Evolutionary conservation across 2,113 vertebrate species (phyloP).

Genomic region (Chaetodon trifascialis): DNA sequence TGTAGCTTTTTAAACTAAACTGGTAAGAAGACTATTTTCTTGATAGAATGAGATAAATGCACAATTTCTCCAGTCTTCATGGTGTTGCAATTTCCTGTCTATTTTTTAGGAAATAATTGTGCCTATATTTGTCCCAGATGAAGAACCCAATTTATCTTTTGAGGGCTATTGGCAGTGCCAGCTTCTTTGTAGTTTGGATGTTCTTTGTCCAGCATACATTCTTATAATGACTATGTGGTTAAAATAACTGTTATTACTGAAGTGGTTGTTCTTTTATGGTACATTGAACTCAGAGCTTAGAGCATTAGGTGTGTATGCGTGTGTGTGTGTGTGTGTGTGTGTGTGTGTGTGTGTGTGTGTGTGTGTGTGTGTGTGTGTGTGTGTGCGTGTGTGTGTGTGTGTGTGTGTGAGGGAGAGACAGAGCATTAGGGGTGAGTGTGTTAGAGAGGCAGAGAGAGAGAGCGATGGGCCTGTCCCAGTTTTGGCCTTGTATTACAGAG

Average conservation of each 20-base stretch:
- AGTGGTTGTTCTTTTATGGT: slow-evolving; percentile 70
- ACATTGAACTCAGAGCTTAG: slow-evolving; percentile 68
- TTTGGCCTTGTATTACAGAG: slow-evolving; percentile 60
- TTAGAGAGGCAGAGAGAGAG: slow-evolving; percentile 39
- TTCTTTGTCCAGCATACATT: slow-evolving; percentile 68
- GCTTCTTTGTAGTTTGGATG: slow-evolving; percentile 63
- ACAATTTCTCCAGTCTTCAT: slow-evolving; percentile 37
- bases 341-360: slow-evolving; percentile 30
- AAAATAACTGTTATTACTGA: slow-evolving; percentile 74
- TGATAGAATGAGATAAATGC: slow-evolving; percentile 59
- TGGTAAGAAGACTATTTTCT: slow-evolving; percentile 53
- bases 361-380: slow-evolving; percentile 4
- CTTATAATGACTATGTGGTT: slow-evolving; percentile 65
- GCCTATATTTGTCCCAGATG: slow-evolving; percentile 68
- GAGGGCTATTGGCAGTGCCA: slow-evolving; percentile 49
- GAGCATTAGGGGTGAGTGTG: slow-evolving; percentile 59
- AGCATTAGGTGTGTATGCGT: slow-evolving; percentile 57
- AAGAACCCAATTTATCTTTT: slow-evolving; percentile 57
- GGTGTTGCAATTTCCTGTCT: slow-evolving; percentile 56
- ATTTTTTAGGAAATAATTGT: slow-evolving; percentile 61
- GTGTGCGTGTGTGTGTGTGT: slow-evolving; percentile 33
- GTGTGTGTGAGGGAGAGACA: not conserved
- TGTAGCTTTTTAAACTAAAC: slow-evolving; percentile 50
- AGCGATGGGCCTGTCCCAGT: slow-evolving; percentile 66
- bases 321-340: slow-evolving; percentile 16